These are phyloP conservation scores for Drosophila micromelanica DNA, from an alignment of 1,140 invertebrate species.

Conservation along the genomic window DNA sequence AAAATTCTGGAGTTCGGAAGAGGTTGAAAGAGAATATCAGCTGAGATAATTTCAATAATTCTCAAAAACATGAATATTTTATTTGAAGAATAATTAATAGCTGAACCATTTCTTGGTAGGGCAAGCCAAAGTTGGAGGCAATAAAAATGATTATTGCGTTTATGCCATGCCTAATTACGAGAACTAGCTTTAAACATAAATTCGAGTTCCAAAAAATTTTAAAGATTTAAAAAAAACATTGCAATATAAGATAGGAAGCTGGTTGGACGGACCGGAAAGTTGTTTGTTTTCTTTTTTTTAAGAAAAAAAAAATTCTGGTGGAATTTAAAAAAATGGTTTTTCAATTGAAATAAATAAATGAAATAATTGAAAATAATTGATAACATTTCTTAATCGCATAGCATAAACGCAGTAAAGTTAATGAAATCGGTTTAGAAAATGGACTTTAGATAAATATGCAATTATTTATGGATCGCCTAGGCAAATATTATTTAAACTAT, in stretches of 20 bases:
- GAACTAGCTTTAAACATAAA: not conserved
- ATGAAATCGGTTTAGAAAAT: not conserved
- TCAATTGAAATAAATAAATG: too few species aligned
- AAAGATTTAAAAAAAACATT: not conserved
- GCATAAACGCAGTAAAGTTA: slow-evolving; percentile 5
- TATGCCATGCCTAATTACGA: slow-evolving; percentile 6
- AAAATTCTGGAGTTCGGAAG: not conserved
- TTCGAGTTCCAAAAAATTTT: slow-evolving; percentile 5
- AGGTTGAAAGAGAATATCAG: not conserved
- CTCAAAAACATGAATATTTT: not conserved
- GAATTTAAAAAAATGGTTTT: not conserved
- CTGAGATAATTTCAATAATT: not conserved
- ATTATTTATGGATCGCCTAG: slow-evolving; percentile 28
- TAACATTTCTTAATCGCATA: not conserved
- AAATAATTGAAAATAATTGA: too few species aligned
- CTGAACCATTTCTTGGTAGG: slow-evolving; percentile 7
- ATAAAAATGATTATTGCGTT: slow-evolving; percentile 11
- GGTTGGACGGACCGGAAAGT: slow-evolving; percentile 30
- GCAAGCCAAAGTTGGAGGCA: slow-evolving; percentile 31
- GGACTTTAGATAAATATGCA: slow-evolving; percentile 31
- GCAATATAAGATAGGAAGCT: not conserved
- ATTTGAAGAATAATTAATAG: not conserved
- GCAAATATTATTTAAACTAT: slow-evolving; percentile 34
- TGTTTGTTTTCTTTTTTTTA: not conserved
- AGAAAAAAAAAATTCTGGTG: too few species aligned